A percentile compares a stretch with the other conserved stretches of the same genome.
Evolutionary conservation across 37 sponge, comb jelly and placozoan genomes (phyloP).

Genomic region (Chondrosia reniformis): DNA sequence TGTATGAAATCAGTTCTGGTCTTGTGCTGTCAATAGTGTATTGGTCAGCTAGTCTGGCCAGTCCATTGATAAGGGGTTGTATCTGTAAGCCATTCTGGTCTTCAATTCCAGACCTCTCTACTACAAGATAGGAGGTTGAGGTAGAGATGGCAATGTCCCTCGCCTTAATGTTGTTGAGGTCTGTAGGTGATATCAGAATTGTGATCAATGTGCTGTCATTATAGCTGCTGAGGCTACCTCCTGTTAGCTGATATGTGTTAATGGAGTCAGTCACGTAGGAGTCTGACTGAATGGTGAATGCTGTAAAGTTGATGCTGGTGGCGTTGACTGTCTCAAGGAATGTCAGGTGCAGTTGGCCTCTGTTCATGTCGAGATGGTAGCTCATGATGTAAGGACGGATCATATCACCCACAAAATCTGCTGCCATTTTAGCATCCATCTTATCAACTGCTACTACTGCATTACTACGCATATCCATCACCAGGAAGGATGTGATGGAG

Average conservation of each 20-base stretch:
- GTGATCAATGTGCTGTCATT: slow-evolving; percentile 63
- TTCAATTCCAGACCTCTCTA: slow-evolving; percentile 55
- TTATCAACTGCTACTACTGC: slow-evolving; percentile 34
- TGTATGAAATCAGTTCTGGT: slow-evolving; percentile 62
- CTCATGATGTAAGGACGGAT: slow-evolving; percentile 56
- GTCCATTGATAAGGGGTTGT: slow-evolving; percentile 68
- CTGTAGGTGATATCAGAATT: slow-evolving; percentile 54
- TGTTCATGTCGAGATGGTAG: slow-evolving; percentile 85
- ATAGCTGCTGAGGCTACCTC: slow-evolving; percentile 49
- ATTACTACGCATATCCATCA: slow-evolving; percentile 72
- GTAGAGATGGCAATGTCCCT: slow-evolving; percentile 65
- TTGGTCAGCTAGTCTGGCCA: slow-evolving; percentile 53
- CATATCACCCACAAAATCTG: slow-evolving; percentile 32
- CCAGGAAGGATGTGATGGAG: slow-evolving; percentile 48
- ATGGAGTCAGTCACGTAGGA: slow-evolving; percentile 31
- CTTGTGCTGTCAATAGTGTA: slow-evolving; percentile 79
- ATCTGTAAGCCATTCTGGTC: slow-evolving; percentile 67
- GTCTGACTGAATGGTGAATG: slow-evolving; percentile 72
- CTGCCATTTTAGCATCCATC: slow-evolving; percentile 34
- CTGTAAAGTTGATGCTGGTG: slow-evolving; percentile 74
- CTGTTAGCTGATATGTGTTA: slow-evolving; percentile 67
- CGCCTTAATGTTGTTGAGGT: slow-evolving; percentile 78
- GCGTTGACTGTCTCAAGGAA: slow-evolving; percentile 83
- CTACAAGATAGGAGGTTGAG: slow-evolving; percentile 64
- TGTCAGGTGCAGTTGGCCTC: slow-evolving; percentile 58